phyloP scores from a whole-genome alignment of 2,113 vertebrate species.

The Chionomys nivalis region DNA sequence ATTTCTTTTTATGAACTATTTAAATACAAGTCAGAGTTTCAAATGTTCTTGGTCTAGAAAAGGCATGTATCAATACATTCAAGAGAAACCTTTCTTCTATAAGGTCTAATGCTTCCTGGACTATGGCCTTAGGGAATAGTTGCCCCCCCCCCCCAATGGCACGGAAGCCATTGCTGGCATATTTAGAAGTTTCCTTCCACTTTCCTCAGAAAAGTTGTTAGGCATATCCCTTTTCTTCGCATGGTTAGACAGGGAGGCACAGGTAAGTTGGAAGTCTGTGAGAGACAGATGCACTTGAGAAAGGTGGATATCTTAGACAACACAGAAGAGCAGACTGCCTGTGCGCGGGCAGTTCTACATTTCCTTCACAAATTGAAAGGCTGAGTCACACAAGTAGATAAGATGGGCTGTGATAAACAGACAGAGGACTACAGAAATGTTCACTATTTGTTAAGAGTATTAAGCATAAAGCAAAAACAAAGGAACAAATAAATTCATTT shows the following conservation, averaged over 20 bases:
- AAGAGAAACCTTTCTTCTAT: neutral
- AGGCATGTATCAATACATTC: neutral
- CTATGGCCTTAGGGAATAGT: no score
- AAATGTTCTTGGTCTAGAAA: neutral
- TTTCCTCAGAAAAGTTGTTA: neutral
- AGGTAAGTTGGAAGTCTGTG: neutral
- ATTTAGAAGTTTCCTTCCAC: neutral
- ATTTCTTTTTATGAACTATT: neutral
- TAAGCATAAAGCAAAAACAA: neutral
- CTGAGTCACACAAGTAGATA: neutral
- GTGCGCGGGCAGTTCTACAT: fast-evolving
- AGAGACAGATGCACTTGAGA: neutral
- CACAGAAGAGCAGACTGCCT: neutral
- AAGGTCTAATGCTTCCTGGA: neutral
- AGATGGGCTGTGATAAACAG: neutral
- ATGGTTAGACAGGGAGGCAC: fast-evolving
- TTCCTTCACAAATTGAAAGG: neutral
- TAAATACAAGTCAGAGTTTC: neutral
- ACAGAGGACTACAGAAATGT: neutral
- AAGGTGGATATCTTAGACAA: neutral
- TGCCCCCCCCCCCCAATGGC: no score
- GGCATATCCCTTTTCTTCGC: fast-evolving
- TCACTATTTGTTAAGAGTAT: neutral
- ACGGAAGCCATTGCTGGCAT: neutral
- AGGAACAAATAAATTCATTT: no score